Base-by-base conservation (phyloP, 2,797 vertebrate species). In the Setipinna tenuifilis region DNA sequence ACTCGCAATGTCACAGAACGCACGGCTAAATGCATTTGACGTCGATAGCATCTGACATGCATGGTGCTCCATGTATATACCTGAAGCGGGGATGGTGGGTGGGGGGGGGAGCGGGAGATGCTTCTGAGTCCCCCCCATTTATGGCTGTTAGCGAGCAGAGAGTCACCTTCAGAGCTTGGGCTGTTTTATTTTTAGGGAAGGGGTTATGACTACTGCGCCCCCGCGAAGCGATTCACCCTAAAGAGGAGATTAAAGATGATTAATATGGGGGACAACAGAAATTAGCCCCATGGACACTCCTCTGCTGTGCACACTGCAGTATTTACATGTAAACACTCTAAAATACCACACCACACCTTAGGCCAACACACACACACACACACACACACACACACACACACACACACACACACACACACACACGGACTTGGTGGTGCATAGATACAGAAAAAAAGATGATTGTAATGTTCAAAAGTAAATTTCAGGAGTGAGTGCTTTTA, bases 81-180 rank as follows among this genome's bases (percentile, higher is more conserved):
- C 93, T 92, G 83, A 94, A 95, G 94, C 91, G 81, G 50, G 50
- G 50, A 14, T 68, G 78, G 71, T 87, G 87, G 71, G 83, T 68
- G 78, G 71, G 88, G 87, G 71, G 83, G 84, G 91, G 89, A 85
- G 82, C 87, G 83, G 88, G 81, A 87, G 93, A 91, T 19, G 71
- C 90, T 92, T 92, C 87, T 93, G 90, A 89, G 91, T 90, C 91
- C 89, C 93, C 90, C 89, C 89, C 89, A 91, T 90, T 96, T 95
- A 94, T 91, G 92, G 91, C 91, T 90, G 92, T 93, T 94, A 94
- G 91, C 88, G 90, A 88, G 93, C 95, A 96, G 93, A 96, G 97
- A 95, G 96, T 96, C 96, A 97, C 96, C 96, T 96, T 97, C 93
- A 90, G 93, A 91, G 46, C 87, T 83, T 50, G 81, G 0, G 12